These are phyloP conservation scores for Rhinophrynus dorsalis DNA, from an alignment of 2,797 vertebrate genomes.

Conservation along the genomic window DNA sequence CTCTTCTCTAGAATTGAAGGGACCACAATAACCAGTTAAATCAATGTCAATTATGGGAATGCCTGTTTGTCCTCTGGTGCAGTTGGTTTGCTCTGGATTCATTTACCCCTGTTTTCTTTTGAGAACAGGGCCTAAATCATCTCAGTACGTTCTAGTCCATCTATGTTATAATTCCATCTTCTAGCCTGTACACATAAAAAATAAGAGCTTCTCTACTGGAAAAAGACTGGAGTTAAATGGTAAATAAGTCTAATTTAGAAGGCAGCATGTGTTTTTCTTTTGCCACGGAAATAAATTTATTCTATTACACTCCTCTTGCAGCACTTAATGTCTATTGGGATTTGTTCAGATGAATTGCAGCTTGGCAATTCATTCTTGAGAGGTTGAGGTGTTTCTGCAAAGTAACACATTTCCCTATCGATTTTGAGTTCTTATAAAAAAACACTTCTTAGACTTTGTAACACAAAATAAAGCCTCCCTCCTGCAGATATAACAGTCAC, in stretches of 20 bases:
- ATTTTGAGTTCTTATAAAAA: background rate
- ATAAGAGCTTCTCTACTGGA: background rate
- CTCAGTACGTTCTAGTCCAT: too few relatives aligned
- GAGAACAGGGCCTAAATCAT: too few relatives aligned
- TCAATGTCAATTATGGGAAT: too few relatives aligned
- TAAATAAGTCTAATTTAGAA: constrained; percentile 18
- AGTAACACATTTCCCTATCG: background rate
- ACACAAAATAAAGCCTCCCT: background rate
- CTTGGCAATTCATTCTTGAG: constrained; percentile 1
- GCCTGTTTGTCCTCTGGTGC: too few relatives aligned
- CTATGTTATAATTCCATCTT: too few relatives aligned
- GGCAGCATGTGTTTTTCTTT: background rate
- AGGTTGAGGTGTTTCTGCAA: constrained; percentile 3
- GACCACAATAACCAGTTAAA: too few relatives aligned
- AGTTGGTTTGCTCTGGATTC: too few relatives aligned
- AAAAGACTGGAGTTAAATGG: constrained; percentile 6
- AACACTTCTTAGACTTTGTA: background rate
- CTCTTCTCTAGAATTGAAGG: too few relatives aligned
- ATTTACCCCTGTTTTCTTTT: too few relatives aligned
- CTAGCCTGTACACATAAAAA: too few relatives aligned
- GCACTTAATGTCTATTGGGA: constrained; percentile 25
- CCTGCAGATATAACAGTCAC: background rate
- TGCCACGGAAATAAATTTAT: constrained; percentile 1
- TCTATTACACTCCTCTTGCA: constrained; percentile 5
- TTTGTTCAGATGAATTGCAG: background rate